Evolutionary conservation across 2,797 vertebrate genomes (phyloP).

Genomic region (Staurois parvus): DNA sequence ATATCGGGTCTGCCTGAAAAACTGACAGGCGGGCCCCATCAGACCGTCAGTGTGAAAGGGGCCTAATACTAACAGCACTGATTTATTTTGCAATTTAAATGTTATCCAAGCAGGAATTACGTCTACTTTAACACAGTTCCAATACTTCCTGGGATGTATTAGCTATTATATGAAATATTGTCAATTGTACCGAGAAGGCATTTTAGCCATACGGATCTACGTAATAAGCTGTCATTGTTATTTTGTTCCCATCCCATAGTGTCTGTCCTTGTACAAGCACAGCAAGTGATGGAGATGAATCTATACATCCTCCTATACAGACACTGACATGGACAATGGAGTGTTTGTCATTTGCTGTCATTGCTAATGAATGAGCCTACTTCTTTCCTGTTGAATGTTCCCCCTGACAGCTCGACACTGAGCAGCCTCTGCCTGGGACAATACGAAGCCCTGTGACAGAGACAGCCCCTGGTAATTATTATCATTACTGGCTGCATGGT

Average conservation of each 20-base stretch:
- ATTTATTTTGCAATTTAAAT: too few relatives aligned
- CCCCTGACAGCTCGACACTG: conserved; percentile 48
- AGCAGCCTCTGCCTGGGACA: conserved; percentile 18
- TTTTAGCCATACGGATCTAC: conserved; percentile 16
- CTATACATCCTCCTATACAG: background rate
- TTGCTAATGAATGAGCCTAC: background rate
- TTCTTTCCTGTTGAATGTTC: conserved; percentile 51
- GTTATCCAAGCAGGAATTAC: too few relatives aligned
- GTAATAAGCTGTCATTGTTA: conserved; percentile 9
- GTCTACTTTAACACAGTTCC: too few relatives aligned
- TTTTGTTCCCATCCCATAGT: background rate
- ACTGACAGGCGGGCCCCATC: too few relatives aligned
- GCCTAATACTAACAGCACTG: too few relatives aligned
- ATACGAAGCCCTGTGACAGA: conserved; percentile 20
- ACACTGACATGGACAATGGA: background rate
- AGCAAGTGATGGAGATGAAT: background rate
- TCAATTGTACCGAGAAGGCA: background rate
- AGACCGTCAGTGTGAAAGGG: too few relatives aligned
- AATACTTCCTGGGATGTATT: too few relatives aligned
- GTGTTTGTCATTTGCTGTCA: conserved; percentile 3
- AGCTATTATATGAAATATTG: conserved; percentile 16
- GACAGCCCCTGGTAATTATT: conserved; percentile 42
- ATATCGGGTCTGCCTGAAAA: too few relatives aligned
- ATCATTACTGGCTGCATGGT: conserved; percentile 52
- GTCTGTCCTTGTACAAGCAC: background rate